Evolutionary conservation across 2,888 invertebrate species (phyloP), one percentile per base, ranked within the genome.

Genomic region (Calameuta pallipes): DNA sequence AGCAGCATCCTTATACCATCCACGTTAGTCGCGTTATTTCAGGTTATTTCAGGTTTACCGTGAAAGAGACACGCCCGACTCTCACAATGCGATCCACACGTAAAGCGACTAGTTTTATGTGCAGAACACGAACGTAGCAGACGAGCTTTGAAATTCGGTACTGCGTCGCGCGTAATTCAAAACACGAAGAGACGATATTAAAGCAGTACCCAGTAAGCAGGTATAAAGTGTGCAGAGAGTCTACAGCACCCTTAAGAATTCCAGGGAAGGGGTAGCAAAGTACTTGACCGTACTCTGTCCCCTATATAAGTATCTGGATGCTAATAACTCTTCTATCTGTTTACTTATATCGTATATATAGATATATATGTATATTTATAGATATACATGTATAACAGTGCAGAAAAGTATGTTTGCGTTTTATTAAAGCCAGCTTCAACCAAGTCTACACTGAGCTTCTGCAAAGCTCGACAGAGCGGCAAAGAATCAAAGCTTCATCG

Each of bases 401-500:
- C 73, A 80, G 35, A 33, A 37, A 37, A 23, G 11, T 69, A 68
- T 74, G 78, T 79, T 79, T 78, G 74, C 78, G 79, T 82, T 81
- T 80, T 81, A 75, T 80, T 78, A 79, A 80, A 80, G 79, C 79
- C 80, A 73, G 73, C 76, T 79, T 78, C 77, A 76, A 81, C 78
- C 75, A 79, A 75, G 80, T 82, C 80, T 82, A 81, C 80, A 80
- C 56, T 56, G 56, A 56, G 56, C 9, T 56, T 56, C 23, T 9
- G 56, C 23, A 3, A 56, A 56, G 56, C 31, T 31, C 71, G 15
- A 33, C 71, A 31, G 31, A 71, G 71, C 31, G 76, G 78, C 36
- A 69, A 36, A 77, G 81, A 82, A 82, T 82, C 82, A 81, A 82
- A 80, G 81, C 81, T 77, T 78, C 79, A 79, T 78, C 74, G 78